Conservation (phyloP, 2,888 invertebrate species). For the Cheilosia impressa region DNA sequence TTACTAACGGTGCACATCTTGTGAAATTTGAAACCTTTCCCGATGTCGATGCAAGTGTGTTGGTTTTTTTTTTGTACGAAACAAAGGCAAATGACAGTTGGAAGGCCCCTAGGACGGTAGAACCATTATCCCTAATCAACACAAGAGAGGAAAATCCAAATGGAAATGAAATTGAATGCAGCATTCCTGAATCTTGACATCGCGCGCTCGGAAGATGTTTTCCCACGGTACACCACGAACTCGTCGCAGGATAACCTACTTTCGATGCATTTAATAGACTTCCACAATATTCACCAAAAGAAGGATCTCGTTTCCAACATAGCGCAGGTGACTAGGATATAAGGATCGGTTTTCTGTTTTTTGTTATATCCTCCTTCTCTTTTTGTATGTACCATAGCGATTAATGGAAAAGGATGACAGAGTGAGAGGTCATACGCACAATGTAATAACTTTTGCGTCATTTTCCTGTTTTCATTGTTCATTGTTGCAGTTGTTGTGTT, state of each 20-base stretch:
- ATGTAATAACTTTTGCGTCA: slow-evolving; percentile 73
- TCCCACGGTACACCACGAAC: slow-evolving; percentile 62
- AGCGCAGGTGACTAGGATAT: slow-evolving; percentile 74
- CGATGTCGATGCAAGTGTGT: slow-evolving; percentile 66
- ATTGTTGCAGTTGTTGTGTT: slow-evolving; percentile 53
- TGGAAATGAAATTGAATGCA: slow-evolving; percentile 71
- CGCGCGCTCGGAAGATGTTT: slow-evolving; percentile 58
- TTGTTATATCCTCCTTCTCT: slow-evolving; percentile 45
- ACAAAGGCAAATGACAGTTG: slow-evolving; percentile 70
- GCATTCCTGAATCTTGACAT: slow-evolving; percentile 58
- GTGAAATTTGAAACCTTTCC: slow-evolving; percentile 70
- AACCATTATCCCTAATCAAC: slow-evolving; percentile 75
- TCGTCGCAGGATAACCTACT: slow-evolving; percentile 68
- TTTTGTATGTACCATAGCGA: slow-evolving; percentile 41
- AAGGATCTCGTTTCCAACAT: slow-evolving; percentile 64
- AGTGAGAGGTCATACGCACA: slow-evolving; percentile 62
- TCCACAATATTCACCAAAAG: slow-evolving; percentile 56
- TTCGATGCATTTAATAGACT: slow-evolving; percentile 65
- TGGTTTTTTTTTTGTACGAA: slow-evolving; percentile 47
- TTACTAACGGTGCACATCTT: slow-evolving; percentile 73
- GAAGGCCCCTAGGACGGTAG: slow-evolving; percentile 68
- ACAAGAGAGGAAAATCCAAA: slow-evolving; percentile 68
- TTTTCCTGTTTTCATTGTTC: slow-evolving; percentile 63
- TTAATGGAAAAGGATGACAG: slow-evolving; percentile 63
- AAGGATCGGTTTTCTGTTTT: slow-evolving; percentile 67